These are phyloP conservation scores for Lasioglossum pauxillum DNA, from an alignment of 2,888 invertebrate genomes.

Conservation along the genomic window DNA sequence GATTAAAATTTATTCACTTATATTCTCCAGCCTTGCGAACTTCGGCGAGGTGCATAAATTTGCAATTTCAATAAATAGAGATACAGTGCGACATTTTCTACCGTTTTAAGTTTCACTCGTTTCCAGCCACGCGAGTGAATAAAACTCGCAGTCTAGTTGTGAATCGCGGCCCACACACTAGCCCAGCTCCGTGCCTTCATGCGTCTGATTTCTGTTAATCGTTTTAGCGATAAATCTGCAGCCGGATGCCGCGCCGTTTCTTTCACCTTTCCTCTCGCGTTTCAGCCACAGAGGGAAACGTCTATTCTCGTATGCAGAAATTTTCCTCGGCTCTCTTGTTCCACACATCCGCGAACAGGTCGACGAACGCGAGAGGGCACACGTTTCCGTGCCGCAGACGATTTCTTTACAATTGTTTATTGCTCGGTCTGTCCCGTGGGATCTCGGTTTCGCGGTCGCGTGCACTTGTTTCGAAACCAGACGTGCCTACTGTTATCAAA, in stretches of 20 bases:
- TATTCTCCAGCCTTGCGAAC: not conserved
- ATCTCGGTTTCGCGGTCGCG: conserved; percentile 17
- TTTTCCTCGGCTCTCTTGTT: conserved; percentile 38
- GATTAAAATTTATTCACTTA: not conserved
- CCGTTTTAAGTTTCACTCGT: not conserved
- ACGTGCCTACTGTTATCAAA: not conserved
- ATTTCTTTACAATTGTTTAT: conserved; percentile 6
- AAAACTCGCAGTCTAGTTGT: not conserved
- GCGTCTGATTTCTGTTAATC: not conserved
- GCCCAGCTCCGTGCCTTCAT: not conserved
- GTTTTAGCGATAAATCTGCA: not conserved
- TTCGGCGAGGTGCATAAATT: not conserved
- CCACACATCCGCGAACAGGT: conserved; percentile 30
- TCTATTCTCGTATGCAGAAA: conserved; percentile 47
- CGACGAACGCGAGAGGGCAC: conserved; percentile 44
- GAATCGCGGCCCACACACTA: not conserved
- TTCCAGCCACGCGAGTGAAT: not conserved
- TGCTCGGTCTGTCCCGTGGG: conserved; percentile 14
- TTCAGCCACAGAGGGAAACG: conserved; percentile 48
- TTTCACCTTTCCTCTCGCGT: conserved; percentile 20
- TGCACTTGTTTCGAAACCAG: conserved; percentile 10
- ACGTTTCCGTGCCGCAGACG: conserved; percentile 30
- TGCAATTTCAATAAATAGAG: too few species aligned
- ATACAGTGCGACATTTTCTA: not conserved
- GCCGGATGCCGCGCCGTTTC: not conserved